phyloP scores from a whole-genome alignment of 2,113 vertebrate genomes.

The Hydropotes inermis region DNA sequence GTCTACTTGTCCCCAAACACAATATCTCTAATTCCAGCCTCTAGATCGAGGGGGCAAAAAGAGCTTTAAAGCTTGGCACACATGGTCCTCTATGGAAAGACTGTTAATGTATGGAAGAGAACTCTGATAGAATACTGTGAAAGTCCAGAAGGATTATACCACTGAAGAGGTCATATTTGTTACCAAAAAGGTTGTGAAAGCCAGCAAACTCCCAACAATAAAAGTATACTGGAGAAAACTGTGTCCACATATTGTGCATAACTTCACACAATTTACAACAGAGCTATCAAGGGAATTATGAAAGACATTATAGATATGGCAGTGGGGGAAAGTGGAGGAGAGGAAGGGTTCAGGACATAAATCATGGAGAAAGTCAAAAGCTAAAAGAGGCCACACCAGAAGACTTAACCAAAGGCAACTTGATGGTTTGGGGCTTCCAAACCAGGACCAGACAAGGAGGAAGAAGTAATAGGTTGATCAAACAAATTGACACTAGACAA shows the following conservation, averaged over 20 bases:
- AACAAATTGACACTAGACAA: not conserved
- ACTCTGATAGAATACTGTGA: not conserved
- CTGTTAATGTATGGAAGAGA: not conserved
- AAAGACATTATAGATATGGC: not conserved
- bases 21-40: not conserved
- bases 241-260: too few relatives aligned
- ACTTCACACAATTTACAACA: not conserved
- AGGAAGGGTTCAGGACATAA: too few relatives aligned
- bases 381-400: not conserved
- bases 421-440: not conserved
- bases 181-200: not conserved
- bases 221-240: not conserved
- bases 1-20: not conserved
- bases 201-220: not conserved
- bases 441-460: not conserved
- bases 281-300: not conserved
- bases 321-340: rapidly evolving
- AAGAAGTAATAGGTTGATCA: not conserved
- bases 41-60: not conserved
- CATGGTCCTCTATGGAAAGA: not conserved
- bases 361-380: not conserved
- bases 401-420: not conserved
- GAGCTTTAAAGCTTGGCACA: not conserved
- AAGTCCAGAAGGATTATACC: not conserved
- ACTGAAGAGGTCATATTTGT: too few relatives aligned